Evolutionary conservation across 2,797 vertebrate species (phyloP), one percentile per base, ranked within the genome.

Genomic region (Cichlasoma orientale): DNA sequence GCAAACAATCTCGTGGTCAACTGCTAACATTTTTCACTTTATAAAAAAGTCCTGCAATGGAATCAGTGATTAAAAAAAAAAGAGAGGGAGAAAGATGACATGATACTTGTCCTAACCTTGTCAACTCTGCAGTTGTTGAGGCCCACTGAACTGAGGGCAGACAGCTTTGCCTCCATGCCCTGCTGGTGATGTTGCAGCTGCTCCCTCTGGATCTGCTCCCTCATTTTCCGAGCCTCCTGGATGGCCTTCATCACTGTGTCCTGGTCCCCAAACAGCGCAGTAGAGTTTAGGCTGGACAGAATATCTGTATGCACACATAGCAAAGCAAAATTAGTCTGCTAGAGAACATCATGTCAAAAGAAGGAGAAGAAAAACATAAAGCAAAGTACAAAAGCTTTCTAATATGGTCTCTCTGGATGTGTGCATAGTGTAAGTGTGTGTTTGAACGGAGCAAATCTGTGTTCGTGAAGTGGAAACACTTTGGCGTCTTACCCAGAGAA

Each of bases 201-300:
- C 92, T 98, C 97, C 84, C 97, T 93, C 94, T 99, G 98, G 92
- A 99, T 98, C 94, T 99, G 98, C 92, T 99, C 98, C 94, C 98
- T 96, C 98, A 99, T 99, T 94, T 99, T 99, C 80, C 98, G 96
- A 72, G 98, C 98, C 92, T 99, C 98, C 92, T 99, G 98, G 91
- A 99, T 99, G 89, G 98, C 98, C 96, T 99, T 99, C 98, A 99
- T 97, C 93, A 99, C 98, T 38, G 98, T 98, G 81, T 99, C 98
- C 97, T 99, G 98, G 95, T 99, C 98, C 92, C 98, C 98, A 77
- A 99, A 99, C 77, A 99, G 92, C 59, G 98, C 97, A 21, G 98
- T 98, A 41, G 98, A 98, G 94, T 99, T 99, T 94, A 99, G 96
- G 95, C 97, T 99, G 92, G 98, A 99, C 92, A 99, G 96, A 92